Evolutionary conservation across 1,140 invertebrate species (phyloP), one percentile per base, ranked within the genome.

Genomic region (Drosophila ironensis): DNA sequence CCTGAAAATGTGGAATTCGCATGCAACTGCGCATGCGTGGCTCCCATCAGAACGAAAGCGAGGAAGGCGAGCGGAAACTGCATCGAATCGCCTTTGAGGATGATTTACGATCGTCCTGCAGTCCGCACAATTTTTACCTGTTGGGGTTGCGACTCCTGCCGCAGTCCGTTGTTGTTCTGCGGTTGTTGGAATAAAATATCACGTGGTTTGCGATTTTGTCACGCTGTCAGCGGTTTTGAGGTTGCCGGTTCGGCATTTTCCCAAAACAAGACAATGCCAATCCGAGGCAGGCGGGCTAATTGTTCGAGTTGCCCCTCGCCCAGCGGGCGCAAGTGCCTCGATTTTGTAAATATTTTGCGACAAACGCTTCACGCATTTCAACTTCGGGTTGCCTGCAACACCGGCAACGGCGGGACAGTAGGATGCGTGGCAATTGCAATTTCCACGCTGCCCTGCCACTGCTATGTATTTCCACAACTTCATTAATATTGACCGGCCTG

Each of bases 191-290:
- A 78, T 88, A 87, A 88, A 88, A 86, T 89, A 70, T 89, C 87
- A 89, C 87, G 87, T 89, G 87, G 87, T 88, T 59, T 76, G 56
- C 72, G 81, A 76, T 88, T 88, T 89, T 88, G 87, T 89, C 80
- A 89, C 87, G 87, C 87, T 84, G 87, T 89, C 76, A 88, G 77
- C 82, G 78, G 78, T 88, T 84, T 69, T 61, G 66, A 63, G 72
- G 54, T 71, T 71, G 46, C 57, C 50, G 46, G 54, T 68, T 61
- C 20, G 63, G 54, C 61, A 51, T 54, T 64, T 47, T 41, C 59
- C 27, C 41, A 20, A 61, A 51, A 17, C 59, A 24, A 51, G 11
- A 41, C 35, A 46, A 60, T 8, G 56, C 6, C 9, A 59, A 28
- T 59, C 53, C 45, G 25, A 44, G 14, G 17, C 60, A 60, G 72